phyloP scores from a whole-genome alignment of 2,797 vertebrate species.

The Steatocranus sp. region DNA sequence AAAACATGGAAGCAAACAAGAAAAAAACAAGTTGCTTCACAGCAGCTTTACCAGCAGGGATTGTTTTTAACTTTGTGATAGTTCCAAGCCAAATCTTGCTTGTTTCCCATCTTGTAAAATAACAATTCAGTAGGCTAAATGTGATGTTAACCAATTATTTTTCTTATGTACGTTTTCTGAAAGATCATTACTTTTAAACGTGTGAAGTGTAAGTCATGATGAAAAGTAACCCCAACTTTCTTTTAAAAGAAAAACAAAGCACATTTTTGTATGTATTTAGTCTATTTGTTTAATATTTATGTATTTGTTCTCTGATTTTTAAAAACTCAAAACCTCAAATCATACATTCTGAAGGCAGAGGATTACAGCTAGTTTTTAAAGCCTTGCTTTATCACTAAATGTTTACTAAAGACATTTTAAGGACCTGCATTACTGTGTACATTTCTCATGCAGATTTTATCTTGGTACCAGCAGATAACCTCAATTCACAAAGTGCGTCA shows the following conservation, averaged over 20 bases:
- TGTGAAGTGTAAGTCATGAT: neutral
- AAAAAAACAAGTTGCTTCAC: neutral
- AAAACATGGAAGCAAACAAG: neutral
- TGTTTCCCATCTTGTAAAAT: neutral
- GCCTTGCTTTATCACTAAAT: neutral
- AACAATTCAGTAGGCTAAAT: neutral
- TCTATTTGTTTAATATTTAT: neutral
- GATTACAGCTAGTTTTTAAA: neutral
- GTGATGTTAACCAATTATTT: neutral
- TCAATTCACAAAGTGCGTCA: neutral
- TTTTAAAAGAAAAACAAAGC: neutral
- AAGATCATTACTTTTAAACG: rapidly evolving
- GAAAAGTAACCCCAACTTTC: neutral
- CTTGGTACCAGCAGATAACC: neutral
- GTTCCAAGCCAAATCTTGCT: neutral
- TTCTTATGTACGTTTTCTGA: rapidly evolving
- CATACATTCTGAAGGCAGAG: rapidly evolving
- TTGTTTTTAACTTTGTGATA: neutral
- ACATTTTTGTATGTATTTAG: neutral
- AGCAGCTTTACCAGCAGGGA: neutral
- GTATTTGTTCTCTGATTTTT: neutral
- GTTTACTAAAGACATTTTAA: neutral
- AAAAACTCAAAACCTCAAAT: neutral
- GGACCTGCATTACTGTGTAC: neutral
- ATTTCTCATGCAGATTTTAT: neutral